Evolutionary conservation across 1,140 invertebrate species (phyloP), one percentile per base, ranked within the genome.

Genomic region (Dinothrombium tinctorium): DNA sequence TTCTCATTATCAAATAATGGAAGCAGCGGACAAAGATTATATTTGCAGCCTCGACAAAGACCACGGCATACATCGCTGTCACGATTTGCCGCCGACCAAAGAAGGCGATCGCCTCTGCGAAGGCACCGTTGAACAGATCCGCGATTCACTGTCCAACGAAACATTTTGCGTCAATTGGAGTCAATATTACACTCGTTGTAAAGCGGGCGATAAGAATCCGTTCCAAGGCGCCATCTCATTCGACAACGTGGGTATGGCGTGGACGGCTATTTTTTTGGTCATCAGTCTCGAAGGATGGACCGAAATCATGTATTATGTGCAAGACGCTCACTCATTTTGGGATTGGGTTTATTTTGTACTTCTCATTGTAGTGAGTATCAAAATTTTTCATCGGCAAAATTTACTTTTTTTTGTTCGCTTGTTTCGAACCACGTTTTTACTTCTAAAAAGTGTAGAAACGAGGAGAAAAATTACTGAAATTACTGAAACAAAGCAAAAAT

Each of bases 241-340:
- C 62, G 94, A 99, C 62, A 98, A 98, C 60, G 98, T 98, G 50
- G 92, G 90, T 33, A 71, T 96, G 47, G 94, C 94, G 25, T 99
- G 94, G 94, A 90, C 98, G 39, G 90, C 92, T 43, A 99, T 99
- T 60, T 99, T 99, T 66, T 70, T 99, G 62, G 69, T 72, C 6
- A 72, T 73, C 36, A 71, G 68, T 53, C 51, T 73, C 44, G 71
- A 74, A 51, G 71, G 71, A 45, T 99, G 94, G 94, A 92, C 90
- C 12, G 92, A 98, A 54, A 98, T 99, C 48, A 99, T 99, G 94
- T 90, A 90, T 56, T 95, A 92, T 58, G 79, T 95, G 17, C 92
- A 99, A 66, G 94, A 99, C 59, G 87, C 90, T 41, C 92, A 99
- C 64, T 98, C 90, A 35, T 99, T 99, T 59, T 99, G 92, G 92